Conservation (phyloP, 2,113 vertebrate species). For the Spea bombifrons region DNA sequence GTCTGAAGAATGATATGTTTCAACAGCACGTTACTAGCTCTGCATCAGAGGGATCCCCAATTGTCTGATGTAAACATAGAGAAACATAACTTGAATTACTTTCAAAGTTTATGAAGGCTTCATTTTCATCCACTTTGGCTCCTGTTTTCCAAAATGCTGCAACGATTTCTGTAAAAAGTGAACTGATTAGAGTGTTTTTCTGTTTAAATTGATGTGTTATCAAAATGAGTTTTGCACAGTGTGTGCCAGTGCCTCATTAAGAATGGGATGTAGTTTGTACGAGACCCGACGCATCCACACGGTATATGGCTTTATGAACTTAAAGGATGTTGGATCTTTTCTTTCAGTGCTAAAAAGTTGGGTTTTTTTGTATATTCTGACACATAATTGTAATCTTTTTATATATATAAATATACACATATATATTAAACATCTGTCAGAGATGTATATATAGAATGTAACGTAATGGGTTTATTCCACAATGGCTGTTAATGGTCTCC, state of each 20-base stretch:
- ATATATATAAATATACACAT: conserved; percentile 60
- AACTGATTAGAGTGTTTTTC: conserved; percentile 58
- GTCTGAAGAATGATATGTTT: too few species aligned
- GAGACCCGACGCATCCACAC: conserved; percentile 61
- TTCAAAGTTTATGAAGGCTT: too few species aligned
- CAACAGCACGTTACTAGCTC: too few species aligned
- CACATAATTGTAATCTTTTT: conserved; percentile 63
- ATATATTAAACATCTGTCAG: conserved; percentile 62
- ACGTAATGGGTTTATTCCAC: conserved; percentile 41
- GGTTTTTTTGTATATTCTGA: conserved; percentile 62
- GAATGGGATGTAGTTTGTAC: conserved; percentile 65
- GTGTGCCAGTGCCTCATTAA: conserved; percentile 67
- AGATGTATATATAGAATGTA: conserved; percentile 64
- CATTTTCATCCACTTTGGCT: conserved; percentile 60
- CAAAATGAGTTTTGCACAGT: conserved; percentile 67
- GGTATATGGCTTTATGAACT: conserved; percentile 64
- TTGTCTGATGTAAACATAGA: too few species aligned
- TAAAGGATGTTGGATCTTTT: conserved; percentile 59
- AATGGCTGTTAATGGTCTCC: conserved; percentile 44
- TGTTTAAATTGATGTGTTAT: conserved; percentile 63
- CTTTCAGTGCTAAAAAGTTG: conserved; percentile 62
- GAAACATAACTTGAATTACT: too few species aligned
- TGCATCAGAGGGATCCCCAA: too few species aligned
- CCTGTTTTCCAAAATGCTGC: conserved; percentile 65
- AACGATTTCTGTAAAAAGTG: conserved; percentile 64